Conservation (phyloP, 2,113 vertebrate species). For the Anguilla rostrata region DNA sequence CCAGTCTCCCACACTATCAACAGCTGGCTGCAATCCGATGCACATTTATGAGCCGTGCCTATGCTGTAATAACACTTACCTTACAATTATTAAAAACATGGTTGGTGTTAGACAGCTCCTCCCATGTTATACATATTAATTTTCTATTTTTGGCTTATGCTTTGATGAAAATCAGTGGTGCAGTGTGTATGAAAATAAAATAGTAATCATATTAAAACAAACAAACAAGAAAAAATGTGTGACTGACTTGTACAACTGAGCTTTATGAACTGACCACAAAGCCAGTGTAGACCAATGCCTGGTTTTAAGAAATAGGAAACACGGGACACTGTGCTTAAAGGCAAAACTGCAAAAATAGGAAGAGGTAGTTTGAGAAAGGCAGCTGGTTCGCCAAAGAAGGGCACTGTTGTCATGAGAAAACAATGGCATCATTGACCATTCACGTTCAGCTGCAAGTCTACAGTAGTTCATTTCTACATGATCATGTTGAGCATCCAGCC, state of each 20-base stretch:
- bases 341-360: not conserved
- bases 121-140: not conserved
- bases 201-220: not conserved
- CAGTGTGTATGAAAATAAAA: not conserved
- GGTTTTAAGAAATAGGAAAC: not conserved
- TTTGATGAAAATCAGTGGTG: too few species aligned
- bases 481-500: constrained; percentile 33
- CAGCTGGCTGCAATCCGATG: not conserved
- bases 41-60: not conserved
- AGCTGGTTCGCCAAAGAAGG: constrained; percentile 34
- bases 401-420: constrained; percentile 50
- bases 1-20: not conserved
- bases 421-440: constrained; percentile 65
- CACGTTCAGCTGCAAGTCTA: constrained; percentile 29
- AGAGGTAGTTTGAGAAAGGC: constrained; percentile 2
- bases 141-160: too few species aligned
- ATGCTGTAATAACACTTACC: not conserved
- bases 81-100: not conserved
- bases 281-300: not conserved
- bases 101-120: not conserved
- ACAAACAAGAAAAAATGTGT: not conserved
- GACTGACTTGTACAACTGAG: too few species aligned
- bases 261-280: not conserved
- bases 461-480: constrained; percentile 37
- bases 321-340: not conserved